Conservation (phyloP, 2,888 invertebrate genomes). For the Ectemnius cavifrons region DNA sequence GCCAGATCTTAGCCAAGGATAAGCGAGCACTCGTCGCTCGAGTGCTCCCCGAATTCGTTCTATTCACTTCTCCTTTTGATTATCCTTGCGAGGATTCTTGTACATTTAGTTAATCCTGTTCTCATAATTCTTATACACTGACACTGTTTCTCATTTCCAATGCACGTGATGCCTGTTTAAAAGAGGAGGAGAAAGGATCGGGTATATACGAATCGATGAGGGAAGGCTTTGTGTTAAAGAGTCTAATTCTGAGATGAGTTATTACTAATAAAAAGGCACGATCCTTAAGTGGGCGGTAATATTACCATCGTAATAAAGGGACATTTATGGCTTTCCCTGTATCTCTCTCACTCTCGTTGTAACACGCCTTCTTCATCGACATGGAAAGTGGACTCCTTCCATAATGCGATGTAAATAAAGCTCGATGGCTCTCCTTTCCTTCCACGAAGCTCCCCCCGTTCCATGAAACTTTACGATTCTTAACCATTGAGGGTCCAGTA, state of each 20-base stretch:
- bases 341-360: no score
- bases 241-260: slow-evolving; percentile 73
- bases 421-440: slow-evolving; percentile 50
- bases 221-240: slow-evolving; percentile 71
- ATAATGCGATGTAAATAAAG: slow-evolving; percentile 55
- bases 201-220: slow-evolving; percentile 25
- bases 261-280: slow-evolving; percentile 71
- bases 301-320: slow-evolving; percentile 72
- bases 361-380: no score
- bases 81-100: no score
- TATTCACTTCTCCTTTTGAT: no score
- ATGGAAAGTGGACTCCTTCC: background rate
- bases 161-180: no score
- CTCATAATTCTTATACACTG: no score
- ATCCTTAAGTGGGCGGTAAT: slow-evolving; percentile 71
- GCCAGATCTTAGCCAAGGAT: no score
- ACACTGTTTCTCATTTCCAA: slow-evolving; percentile 33
- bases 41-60: no score
- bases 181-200: no score
- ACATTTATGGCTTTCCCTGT: slow-evolving; percentile 66
- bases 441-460: slow-evolving; percentile 55
- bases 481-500: slow-evolving; percentile 48
- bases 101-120: no score
- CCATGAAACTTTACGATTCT: slow-evolving; percentile 63
- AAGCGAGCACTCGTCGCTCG: no score